Evolutionary conservation across 2,888 invertebrate genomes (phyloP).

Genomic region (Punctoribates punctum): DNA sequence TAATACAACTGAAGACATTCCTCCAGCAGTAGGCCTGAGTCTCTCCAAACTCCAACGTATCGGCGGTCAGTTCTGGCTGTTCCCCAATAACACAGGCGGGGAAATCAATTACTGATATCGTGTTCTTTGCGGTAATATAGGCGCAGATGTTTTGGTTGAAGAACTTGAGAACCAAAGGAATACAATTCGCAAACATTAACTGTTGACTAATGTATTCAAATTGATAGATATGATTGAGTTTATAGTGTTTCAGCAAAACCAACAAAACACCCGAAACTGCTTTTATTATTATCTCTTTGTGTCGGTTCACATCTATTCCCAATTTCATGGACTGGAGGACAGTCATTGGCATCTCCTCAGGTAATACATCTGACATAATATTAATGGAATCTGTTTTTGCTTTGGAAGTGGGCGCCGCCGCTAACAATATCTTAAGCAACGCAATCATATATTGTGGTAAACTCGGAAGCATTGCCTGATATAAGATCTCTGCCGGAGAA

Average conservation of each 20-base stretch:
- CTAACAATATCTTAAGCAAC: slow-evolving; percentile 88
- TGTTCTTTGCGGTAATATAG: slow-evolving; percentile 86
- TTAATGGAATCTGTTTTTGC: slow-evolving; percentile 96
- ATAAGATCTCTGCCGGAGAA: slow-evolving; percentile 81
- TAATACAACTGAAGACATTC: slow-evolving; percentile 96
- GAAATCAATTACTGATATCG: slow-evolving; percentile 87
- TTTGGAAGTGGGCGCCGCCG: slow-evolving; percentile 98
- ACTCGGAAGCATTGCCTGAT: slow-evolving; percentile 89
- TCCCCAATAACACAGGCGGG: slow-evolving; percentile 94
- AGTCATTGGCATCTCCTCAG: slow-evolving; percentile 96
- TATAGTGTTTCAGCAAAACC: slow-evolving; percentile 91
- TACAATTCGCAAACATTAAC: slow-evolving; percentile 97
- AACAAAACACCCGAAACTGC: slow-evolving; percentile 67
- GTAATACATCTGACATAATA: slow-evolving; percentile 94
- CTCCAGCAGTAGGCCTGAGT: slow-evolving; percentile 85
- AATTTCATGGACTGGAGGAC: slow-evolving; percentile 90
- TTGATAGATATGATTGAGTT: slow-evolving; percentile 95
- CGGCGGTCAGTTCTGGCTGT: slow-evolving; percentile 85
- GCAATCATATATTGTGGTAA: slow-evolving; percentile 98
- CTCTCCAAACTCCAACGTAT: slow-evolving; percentile 63
- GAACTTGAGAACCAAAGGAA: slow-evolving; percentile 95
- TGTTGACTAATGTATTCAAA: slow-evolving; percentile 99
- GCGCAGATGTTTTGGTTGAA: slow-evolving; percentile 96
- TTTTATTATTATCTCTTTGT: slow-evolving; percentile 90
- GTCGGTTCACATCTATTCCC: slow-evolving; percentile 94